Base-by-base conservation (phyloP, 2,888 invertebrate species). In the Melieria picta region DNA sequence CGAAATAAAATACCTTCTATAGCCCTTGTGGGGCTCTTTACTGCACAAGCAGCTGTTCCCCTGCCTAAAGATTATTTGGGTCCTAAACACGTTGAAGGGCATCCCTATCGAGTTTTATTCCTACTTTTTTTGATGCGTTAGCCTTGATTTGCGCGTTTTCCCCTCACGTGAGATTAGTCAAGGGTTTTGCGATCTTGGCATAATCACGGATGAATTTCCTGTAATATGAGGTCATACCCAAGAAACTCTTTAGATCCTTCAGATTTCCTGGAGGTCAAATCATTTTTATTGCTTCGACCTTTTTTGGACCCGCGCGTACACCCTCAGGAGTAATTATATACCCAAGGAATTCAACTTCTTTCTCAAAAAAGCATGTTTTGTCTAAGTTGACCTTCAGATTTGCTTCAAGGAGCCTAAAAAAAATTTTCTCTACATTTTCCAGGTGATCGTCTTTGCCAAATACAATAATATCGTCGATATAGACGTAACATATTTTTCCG, bases 161-260 rank as follows among this genome's bases (percentile, higher is more conserved):
- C 42, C 72, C 5, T 75, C 55, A 30, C 65, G 74, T 78, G 1
- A 76, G 60, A 10, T 73, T 77, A 0, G 76, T 76, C 30, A 75
- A 48, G 1, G 76, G 73, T 13, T 77, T 76, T 0, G 75, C 76
- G 7, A 73, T 56, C 42, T 73, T 75, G 0, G 69, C 73, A 55
- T 75, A 74, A 13, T 77, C 71, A 5, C 58, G 58, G 7, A 75
- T 75, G 30, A 76, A 76, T 11, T 72, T 73, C 42, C 72, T 74
- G 47, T 76, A 78, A 4, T 62, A 69, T 3, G 71, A 75, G 4
- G 73, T 65, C 64, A 71, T 55, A 1, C 63, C 70, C 0, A 73
- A 30, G 50, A 76, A 76, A 7, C 72, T 68, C 55, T 77, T 72
- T 5, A 74, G 42, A 16, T 77, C 71, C 30, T 75, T 75, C 16